These are phyloP conservation scores for Cheilosia scutellata DNA, from an alignment of 2,888 invertebrate genomes.

Conservation along the genomic window DNA sequence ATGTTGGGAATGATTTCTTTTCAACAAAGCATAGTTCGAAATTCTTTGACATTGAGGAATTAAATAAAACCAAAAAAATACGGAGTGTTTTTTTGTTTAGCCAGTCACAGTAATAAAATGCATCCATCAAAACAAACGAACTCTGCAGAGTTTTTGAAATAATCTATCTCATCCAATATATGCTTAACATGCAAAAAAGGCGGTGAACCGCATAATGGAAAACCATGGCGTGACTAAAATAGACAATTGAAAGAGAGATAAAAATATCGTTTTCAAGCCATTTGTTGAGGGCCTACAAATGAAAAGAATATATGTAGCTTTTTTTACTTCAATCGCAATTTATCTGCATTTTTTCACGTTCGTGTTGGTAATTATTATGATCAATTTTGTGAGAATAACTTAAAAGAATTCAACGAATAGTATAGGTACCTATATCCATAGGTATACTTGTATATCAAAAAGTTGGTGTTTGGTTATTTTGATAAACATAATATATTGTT, in stretches of 20 bases:
- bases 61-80: constrained; percentile 28
- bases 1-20: constrained; percentile 24
- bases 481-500: constrained; percentile 31
- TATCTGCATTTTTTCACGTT: constrained; percentile 72
- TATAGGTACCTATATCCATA: not conserved
- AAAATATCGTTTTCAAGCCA: constrained; percentile 75
- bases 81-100: not conserved
- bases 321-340: constrained; percentile 63
- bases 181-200: constrained; percentile 72
- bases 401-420: constrained; percentile 66
- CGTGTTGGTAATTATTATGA: constrained; percentile 71
- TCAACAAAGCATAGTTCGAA: constrained; percentile 12
- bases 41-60: constrained; percentile 38
- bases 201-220: constrained; percentile 76
- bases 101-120: constrained; percentile 23
- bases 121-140: constrained; percentile 52
- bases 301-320: constrained; percentile 60
- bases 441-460: not conserved
- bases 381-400: constrained; percentile 67
- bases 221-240: constrained; percentile 69
- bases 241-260: constrained; percentile 71
- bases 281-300: constrained; percentile 70
- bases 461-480: constrained; percentile 40
- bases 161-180: constrained; percentile 30
- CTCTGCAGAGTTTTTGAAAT: constrained; percentile 31